Base-by-base conservation (phyloP, 2,888 invertebrate species). In the Pseudococcus jackbeardsleyi region DNA sequence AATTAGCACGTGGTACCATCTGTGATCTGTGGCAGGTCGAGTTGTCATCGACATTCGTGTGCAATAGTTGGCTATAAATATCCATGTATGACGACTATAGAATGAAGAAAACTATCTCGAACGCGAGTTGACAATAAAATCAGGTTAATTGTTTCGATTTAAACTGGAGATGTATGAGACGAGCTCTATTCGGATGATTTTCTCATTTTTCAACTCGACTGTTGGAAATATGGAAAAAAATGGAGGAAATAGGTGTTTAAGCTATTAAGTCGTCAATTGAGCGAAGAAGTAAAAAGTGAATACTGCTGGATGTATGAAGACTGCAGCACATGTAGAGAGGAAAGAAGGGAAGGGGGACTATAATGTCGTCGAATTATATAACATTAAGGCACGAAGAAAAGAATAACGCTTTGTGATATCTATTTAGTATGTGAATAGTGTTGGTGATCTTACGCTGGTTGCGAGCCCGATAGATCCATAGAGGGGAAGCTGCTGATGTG, bases 81-180 rank as follows among this genome's bases (percentile, higher is more conserved):
- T 59, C n/a, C 59, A 15, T 15, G n/a, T 64, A 22, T 3, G 12
- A 22, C 8, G 22, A 64, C 42, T 8, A 42, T 42, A 42, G 64
- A 64, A 64, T 64, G 7, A 22, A 64, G 64, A 22, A 19, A 64
- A 64, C 64, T 22, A 64, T 6, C 19, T n/a, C 26, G 68, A 26
- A 17, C 17, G 17, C 33, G 33, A 72, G 64, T 19, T 64, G 64
- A 64, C 64, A 64, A 64, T 72, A 72, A 72, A 72, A 72, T 72
- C 72, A 72, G 72, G 72, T 72, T 72, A 72, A 72, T 72, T 72
- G 72, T 72, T 72, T 72, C 72, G 72, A 72, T 72, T 72, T 17
- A 19, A 26, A 26, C 11, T 68, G 42, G 42, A 68, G 68, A 22
- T 11, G 68, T 19, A 64, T 6, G 26, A 15, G 7, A 9, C 26